Base-by-base conservation (phyloP, 2,113 vertebrate species). In the Mormyrus iriodes region DNA sequence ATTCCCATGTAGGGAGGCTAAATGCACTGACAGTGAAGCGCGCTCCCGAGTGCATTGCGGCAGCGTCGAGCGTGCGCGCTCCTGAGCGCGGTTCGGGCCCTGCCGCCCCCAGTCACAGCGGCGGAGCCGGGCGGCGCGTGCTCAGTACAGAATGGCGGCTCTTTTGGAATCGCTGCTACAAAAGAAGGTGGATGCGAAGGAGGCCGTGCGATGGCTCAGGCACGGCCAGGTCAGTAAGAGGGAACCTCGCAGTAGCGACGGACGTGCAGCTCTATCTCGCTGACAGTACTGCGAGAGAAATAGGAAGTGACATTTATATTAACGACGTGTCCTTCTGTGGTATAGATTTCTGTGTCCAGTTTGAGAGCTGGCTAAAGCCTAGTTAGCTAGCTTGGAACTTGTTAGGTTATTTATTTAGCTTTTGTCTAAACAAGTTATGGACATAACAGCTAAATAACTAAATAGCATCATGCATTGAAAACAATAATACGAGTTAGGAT, bases 151-250 rank as follows among this genome's bases (percentile, higher is more conserved):
- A 94, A 98, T 98, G 97, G 97, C 97, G 97, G 97, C 97, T 93
- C 96, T 97, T 96, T 96, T 99, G 96, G 98, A 98, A 96, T 96
- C 96, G 49, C n/a, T 98, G 73, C 93, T 98, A 86, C 92, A 87
- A 58, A 93, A 94, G 87, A 97, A 97, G 96, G 95, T 96, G 93
- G 94, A 96, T 39, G 88, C 94, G 19, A 90, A 91, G n/a, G 94
- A 93, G 52, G 96, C 95, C 58, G 90, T 96, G 92, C 92, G 93
- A 86, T 98, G 98, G 97, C 91, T 98, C 12, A 94, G 91, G 91
- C 91, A 89, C 21, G 58, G 55, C 2, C 52, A 91, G 92, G 93
- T 96, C 42, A 48, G 91, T 92, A 15, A 15, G n/a, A n/a, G 5
- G 31, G 79, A 27, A 15, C 4, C 2, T 9, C 2, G 4, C 0